Base-by-base conservation (phyloP, 2,888 invertebrate species). In the Heliconius cydno region DNA sequence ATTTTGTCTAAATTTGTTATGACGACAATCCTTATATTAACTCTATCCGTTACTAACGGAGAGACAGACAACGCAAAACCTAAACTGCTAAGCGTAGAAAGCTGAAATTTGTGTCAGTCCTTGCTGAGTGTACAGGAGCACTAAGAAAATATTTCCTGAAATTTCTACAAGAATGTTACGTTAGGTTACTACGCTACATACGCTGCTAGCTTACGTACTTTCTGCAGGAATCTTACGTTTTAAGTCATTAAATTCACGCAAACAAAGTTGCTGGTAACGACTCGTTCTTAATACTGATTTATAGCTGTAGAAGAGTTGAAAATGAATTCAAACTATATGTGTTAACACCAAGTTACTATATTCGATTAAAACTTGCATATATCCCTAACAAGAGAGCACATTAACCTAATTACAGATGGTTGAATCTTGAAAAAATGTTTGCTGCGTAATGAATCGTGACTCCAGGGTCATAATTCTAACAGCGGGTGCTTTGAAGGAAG, bases 391-490 rank as follows among this genome's bases (percentile, higher is more conserved):
- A 60, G 30, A 73, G 60, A 73, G 60, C 22, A 34, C 73, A 77
- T 80, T 80, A 77, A 68, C 71, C 80, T 77, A 73, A 80, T 77
- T 80, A 15, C 34, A 68, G 65, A 68, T 73, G 77, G 72, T 76
- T 46, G 68, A 74, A 77, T 60, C 19, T 73, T 67, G 46, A 77
- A 73, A 68, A 63, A 63, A n/a, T 68, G 63, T 72, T 73, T n/a
- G 66, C 34, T 68, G 77, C 60, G 67, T 77, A 77, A 80, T 80
- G 73, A 80, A 77, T 77, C 73, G 63, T 38, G 76, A 65, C 76
- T 71, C 25, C 63, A 38, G 68, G 65, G 57, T 66, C 28, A 65
- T 65, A 60, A 60, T 65, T 77, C 66, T 71, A 57, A 72, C 66
- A 76, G 70, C 41, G 65, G 75, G 75, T 25, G 65, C 41, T 6